A percentile compares a stretch with the other conserved stretches of the same genome.
Evolutionary conservation across 2,113 vertebrate species (phyloP).

Genomic region (Apus apus): DNA sequence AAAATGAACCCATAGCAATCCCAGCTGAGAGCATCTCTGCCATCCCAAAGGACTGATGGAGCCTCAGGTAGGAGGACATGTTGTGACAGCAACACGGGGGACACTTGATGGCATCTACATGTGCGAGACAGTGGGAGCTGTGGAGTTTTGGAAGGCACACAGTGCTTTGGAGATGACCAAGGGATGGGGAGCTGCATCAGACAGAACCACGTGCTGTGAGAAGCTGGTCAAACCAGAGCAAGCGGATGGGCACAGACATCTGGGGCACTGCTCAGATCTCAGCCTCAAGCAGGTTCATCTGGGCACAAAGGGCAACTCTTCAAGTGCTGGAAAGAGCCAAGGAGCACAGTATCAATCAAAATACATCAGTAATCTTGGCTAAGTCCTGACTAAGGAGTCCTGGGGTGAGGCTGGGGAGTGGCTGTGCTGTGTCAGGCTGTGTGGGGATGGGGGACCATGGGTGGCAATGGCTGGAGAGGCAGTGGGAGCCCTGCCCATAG

Average conservation of each 20-base stretch:
- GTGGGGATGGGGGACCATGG: neutral
- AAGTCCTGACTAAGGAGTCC: neutral
- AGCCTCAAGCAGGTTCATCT: neutral
- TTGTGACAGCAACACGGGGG: neutral
- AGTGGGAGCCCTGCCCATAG: neutral
- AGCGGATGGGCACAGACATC: no score
- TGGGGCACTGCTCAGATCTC: neutral
- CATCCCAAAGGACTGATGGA: neutral
- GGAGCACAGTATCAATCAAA: neutral
- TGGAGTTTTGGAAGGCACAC: neutral
- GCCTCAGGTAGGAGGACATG: neutral
- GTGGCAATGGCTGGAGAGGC: neutral
- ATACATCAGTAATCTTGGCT: neutral
- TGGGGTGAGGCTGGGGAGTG: neutral
- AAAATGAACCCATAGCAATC: neutral
- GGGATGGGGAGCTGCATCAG: neutral
- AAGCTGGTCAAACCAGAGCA: neutral
- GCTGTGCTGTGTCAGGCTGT: neutral
- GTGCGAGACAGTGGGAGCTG: fast-evolving
- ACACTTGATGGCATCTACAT: neutral
- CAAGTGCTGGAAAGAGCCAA: neutral
- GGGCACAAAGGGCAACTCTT: neutral
- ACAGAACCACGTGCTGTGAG: neutral
- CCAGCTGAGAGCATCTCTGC: neutral
- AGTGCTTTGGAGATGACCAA: neutral